Evolutionary conservation across 2,888 invertebrate species (phyloP).

Genomic region (Theodoxus fluviatilis): DNA sequence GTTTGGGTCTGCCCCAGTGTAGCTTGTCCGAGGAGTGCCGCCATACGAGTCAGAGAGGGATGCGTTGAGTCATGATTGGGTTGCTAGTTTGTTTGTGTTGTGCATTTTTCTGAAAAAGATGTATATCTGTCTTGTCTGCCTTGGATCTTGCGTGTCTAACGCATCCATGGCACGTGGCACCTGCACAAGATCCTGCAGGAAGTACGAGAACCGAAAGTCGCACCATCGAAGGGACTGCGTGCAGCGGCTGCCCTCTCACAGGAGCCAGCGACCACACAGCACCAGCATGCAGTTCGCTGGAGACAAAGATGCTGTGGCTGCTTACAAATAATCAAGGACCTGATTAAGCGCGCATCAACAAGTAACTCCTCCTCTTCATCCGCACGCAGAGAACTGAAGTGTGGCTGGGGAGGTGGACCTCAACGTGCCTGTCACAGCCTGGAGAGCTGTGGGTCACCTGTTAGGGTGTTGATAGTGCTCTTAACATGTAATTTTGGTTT

Average conservation of each 20-base stretch:
- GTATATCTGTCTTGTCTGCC: neutral
- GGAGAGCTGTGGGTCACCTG: constrained; percentile 42
- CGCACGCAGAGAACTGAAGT: constrained; percentile 78
- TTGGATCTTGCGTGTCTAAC: constrained; percentile 20
- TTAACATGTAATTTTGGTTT: neutral
- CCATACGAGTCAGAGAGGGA: too few relatives aligned
- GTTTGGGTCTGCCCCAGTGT: too few relatives aligned
- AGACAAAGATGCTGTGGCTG: constrained; percentile 76
- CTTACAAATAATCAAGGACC: constrained; percentile 71
- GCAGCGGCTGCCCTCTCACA: constrained; percentile 40
- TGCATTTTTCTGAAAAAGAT: too few relatives aligned
- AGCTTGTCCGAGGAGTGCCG: too few relatives aligned
- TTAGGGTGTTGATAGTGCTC: neutral
- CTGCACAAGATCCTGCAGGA: constrained; percentile 53
- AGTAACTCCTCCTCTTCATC: constrained; percentile 81
- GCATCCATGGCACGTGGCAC: neutral
- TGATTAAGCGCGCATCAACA: constrained; percentile 77
- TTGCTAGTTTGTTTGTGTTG: too few relatives aligned
- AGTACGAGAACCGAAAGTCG: constrained; percentile 54
- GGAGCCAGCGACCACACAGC: constrained; percentile 41
- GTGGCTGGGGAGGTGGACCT: constrained; percentile 81
- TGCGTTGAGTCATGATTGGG: too few relatives aligned
- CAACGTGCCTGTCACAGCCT: constrained; percentile 55
- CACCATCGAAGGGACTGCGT: constrained; percentile 49
- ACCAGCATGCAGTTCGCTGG: constrained; percentile 51